Conservation (phyloP, 2,888 invertebrate genomes). For the Boloria euphrosyne region DNA sequence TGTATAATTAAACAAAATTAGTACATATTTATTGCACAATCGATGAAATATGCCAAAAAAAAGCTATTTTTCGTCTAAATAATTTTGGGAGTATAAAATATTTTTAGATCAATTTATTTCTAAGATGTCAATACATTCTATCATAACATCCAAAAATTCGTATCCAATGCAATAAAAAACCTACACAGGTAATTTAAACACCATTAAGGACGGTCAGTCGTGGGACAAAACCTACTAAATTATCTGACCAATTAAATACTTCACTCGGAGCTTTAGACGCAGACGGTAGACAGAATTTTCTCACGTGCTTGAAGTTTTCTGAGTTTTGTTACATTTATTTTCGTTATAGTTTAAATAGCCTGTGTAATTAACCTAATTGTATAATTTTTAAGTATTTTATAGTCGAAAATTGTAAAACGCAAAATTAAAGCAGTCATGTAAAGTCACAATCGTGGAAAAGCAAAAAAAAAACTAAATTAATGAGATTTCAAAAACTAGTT, state of each 20-base stretch:
- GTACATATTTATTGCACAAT: too few relatives aligned
- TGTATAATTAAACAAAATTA: too few relatives aligned
- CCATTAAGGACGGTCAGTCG: slow-evolving; percentile 61
- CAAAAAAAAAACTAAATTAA: slow-evolving; percentile 33
- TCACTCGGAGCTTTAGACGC: slow-evolving; percentile 34
- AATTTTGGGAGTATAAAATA: not conserved
- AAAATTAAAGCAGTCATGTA: slow-evolving; percentile 13
- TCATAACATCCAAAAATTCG: slow-evolving; percentile 13
- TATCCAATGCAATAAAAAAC: slow-evolving; percentile 29
- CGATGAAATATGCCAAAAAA: too few relatives aligned
- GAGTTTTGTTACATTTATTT: slow-evolving; percentile 28
- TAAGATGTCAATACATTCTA: slow-evolving; percentile 22
- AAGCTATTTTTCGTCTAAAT: not conserved
- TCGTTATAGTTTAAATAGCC: not conserved
- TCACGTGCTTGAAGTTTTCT: slow-evolving; percentile 33
- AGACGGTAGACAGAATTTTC: slow-evolving; percentile 30
- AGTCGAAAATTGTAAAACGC: not conserved
- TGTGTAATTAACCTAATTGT: too few relatives aligned
- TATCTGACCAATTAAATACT: slow-evolving; percentile 51
- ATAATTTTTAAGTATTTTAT: not conserved
- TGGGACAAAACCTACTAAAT: slow-evolving; percentile 49
- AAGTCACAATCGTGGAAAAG: slow-evolving; percentile 15
- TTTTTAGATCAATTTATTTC: slow-evolving; percentile 10
- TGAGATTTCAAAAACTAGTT: slow-evolving; percentile 41
- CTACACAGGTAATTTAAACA: slow-evolving; percentile 49